These are phyloP conservation scores for Nothoprocta pentlandii DNA, from an alignment of 2,113 vertebrate genomes.

Conservation along the genomic window DNA sequence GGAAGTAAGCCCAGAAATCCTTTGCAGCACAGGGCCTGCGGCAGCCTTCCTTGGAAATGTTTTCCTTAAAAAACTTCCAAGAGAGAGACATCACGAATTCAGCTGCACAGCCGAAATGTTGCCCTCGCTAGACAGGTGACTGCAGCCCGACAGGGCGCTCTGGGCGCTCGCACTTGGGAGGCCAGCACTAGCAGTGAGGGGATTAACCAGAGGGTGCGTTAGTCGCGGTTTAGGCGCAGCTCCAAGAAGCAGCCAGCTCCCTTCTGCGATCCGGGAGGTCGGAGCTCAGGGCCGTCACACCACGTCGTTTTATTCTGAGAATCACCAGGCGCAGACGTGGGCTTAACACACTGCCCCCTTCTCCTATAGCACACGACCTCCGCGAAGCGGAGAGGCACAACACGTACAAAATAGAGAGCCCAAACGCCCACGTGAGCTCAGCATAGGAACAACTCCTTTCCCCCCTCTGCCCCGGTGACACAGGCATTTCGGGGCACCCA, in stretches of 20 bases:
- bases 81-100: neutral
- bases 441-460: neutral
- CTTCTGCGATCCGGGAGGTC: neutral
- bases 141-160: neutral
- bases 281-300: accelerated
- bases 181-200: neutral
- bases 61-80: neutral
- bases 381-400: accelerated
- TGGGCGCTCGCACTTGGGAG: neutral
- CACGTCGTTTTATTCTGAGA: neutral
- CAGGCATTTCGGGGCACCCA: neutral
- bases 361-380: accelerated
- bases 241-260: neutral
- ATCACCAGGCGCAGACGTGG: accelerated
- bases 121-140: neutral
- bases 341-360: accelerated
- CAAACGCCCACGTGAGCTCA: accelerated
- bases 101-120: neutral
- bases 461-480: neutral
- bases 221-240: neutral
- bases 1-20: constrained; percentile 35
- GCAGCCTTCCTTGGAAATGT: neutral
- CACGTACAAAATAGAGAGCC: accelerated
- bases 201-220: neutral
- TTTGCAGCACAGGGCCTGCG: neutral